Conservation (phyloP, 2,113 vertebrate species). For the Anolis carolinensis region DNA sequence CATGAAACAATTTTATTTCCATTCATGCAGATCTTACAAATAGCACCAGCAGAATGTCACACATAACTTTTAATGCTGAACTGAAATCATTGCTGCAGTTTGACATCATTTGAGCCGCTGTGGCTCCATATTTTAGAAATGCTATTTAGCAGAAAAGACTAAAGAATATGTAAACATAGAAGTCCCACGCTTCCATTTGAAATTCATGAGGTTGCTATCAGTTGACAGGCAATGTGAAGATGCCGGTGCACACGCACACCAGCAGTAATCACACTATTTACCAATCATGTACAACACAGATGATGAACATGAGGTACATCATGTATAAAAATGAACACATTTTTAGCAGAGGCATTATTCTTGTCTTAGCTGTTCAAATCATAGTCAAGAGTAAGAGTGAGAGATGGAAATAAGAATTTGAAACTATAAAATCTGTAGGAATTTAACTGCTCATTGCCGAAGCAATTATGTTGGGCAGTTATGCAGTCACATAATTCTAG, state of each 20-base stretch:
- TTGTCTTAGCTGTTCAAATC: neutral
- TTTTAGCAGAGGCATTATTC: neutral
- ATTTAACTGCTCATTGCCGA: neutral
- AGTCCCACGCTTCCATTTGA: too few species aligned
- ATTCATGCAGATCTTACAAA: neutral
- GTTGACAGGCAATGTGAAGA: too few species aligned
- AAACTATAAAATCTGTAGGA: neutral
- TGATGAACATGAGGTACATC: neutral
- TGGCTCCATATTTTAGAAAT: too few species aligned
- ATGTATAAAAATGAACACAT: neutral
- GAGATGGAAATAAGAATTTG: neutral
- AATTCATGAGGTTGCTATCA: too few species aligned
- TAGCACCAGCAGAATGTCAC: neutral
- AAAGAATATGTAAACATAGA: too few species aligned
- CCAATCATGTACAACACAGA: neutral
- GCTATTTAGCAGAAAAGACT: too few species aligned
- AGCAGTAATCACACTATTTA: neutral
- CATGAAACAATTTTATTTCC: neutral
- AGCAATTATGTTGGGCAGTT: neutral
- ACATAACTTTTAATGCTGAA: neutral
- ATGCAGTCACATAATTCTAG: too few species aligned
- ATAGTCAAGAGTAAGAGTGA: neutral
- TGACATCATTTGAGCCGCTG: too few species aligned
- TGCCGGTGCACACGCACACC: too few species aligned
- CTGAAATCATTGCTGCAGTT: neutral